Evolutionary conservation across 2,888 invertebrate species (phyloP).

Genomic region (Lycaena phlaeas): DNA sequence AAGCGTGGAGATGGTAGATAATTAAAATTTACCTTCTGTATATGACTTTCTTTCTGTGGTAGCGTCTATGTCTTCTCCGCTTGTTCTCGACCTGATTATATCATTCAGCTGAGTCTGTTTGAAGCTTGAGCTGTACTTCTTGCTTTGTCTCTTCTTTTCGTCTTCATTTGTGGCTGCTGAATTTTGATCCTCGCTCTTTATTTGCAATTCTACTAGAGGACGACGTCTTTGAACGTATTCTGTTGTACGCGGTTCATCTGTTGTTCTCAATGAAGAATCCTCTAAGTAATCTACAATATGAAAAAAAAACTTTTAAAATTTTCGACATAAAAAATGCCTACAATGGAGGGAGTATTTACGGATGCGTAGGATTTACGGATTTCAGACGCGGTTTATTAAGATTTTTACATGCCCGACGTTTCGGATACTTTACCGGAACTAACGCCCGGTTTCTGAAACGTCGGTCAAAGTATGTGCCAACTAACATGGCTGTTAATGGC

Average conservation of each 20-base stretch:
- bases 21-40: conserved; percentile 32
- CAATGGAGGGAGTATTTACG: too few species aligned
- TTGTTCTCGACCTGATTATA: conserved; percentile 33
- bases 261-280: conserved; percentile 40
- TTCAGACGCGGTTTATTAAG: too few species aligned
- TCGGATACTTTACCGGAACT: too few species aligned
- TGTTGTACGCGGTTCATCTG: conserved; percentile 26
- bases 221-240: conserved; percentile 46
- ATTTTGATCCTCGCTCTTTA: conserved; percentile 43
- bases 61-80: conserved; percentile 25
- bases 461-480: too few species aligned
- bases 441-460: too few species aligned
- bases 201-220: conserved; percentile 46
- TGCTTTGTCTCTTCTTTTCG: conserved; percentile 57
- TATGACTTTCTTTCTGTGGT: conserved; percentile 40
- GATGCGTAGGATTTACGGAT: too few species aligned
- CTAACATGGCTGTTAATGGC: too few species aligned
- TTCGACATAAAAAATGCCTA: too few species aligned
- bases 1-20: too few species aligned
- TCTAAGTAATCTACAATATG: conserved; percentile 40
- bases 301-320: too few species aligned
- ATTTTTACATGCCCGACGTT: too few species aligned
- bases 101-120: conserved; percentile 56
- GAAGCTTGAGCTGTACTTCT: conserved; percentile 58
- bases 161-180: conserved; percentile 59